Evolutionary conservation across 2,797 vertebrate genomes (phyloP).

Genomic region (Glyptemys insculpta): DNA sequence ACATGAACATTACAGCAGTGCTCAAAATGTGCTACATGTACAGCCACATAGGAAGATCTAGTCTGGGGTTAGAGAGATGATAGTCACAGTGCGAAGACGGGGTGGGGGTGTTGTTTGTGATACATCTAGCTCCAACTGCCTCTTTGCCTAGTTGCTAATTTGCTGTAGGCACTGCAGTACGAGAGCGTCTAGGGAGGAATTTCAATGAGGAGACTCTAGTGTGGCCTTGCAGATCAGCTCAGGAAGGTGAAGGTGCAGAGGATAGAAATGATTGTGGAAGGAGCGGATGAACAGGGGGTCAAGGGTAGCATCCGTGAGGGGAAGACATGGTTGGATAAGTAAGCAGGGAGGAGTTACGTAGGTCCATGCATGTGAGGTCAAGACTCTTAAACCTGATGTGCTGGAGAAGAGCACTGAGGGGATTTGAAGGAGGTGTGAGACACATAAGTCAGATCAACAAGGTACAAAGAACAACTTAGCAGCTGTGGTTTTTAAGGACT

Average conservation of each 20-base stretch:
- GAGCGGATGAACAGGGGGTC: not conserved
- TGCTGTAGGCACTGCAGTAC: slow-evolving; percentile 32
- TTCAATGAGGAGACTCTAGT: slow-evolving; percentile 4
- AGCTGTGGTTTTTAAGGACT: not conserved
- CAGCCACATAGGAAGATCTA: not conserved
- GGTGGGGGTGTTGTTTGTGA: not conserved
- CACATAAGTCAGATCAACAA: not conserved
- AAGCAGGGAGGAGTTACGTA: not conserved
- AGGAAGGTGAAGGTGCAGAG: not conserved
- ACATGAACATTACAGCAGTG: not conserved
- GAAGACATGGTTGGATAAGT: not conserved
- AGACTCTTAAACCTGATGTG: not conserved
- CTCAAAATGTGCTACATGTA: slow-evolving; percentile 33
- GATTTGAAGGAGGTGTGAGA: not conserved
- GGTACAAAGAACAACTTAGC: not conserved
- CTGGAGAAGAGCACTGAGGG: not conserved
- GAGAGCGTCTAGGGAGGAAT: slow-evolving; percentile 49
- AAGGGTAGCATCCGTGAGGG: not conserved
- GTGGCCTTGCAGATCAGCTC: not conserved
- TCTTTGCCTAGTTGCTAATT: slow-evolving; percentile 47
- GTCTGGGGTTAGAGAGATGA: slow-evolving; percentile 11
- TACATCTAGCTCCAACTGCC: not conserved
- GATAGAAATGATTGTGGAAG: not conserved
- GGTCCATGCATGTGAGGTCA: not conserved
- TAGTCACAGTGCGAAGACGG: slow-evolving; percentile 34